Evolutionary conservation across 2,113 vertebrate genomes (phyloP).

Genomic region (Cyprinodon tularosa): DNA sequence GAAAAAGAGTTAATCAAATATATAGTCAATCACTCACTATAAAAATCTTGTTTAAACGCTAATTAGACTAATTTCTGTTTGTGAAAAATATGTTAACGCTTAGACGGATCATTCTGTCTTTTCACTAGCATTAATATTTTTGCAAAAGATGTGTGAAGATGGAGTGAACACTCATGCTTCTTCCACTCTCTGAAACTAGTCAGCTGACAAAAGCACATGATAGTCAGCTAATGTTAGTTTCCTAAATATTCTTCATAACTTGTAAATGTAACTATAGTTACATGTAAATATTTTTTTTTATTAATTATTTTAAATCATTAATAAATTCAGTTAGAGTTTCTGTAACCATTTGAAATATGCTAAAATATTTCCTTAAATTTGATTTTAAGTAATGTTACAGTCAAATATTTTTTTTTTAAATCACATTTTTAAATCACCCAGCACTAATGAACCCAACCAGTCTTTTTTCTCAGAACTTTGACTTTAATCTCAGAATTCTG

Average conservation of each 20-base stretch:
- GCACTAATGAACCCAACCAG: neutral
- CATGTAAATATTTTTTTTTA: neutral
- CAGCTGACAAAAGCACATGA: conserved; percentile 49
- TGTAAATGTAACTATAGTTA: too few species aligned
- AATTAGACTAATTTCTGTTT: accelerated
- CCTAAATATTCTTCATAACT: too few species aligned
- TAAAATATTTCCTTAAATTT: neutral
- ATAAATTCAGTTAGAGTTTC: neutral
- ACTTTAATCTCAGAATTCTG: too few species aligned
- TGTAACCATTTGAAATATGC: neutral
- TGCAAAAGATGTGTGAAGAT: neutral
- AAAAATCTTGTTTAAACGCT: neutral
- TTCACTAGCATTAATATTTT: neutral
- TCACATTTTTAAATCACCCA: neutral
- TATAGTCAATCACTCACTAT: accelerated
- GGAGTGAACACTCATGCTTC: neutral
- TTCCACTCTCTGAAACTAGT: conserved; percentile 15
- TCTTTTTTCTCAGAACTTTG: neutral
- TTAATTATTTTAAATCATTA: neutral
- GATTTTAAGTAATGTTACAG: too few species aligned
- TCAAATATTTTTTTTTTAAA: too few species aligned
- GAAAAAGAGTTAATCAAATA: neutral
- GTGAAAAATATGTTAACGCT: accelerated
- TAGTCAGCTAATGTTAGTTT: neutral
- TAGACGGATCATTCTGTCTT: accelerated